Conservation (phyloP, 2,113 vertebrate species). For the Emydura subglobosa region DNA sequence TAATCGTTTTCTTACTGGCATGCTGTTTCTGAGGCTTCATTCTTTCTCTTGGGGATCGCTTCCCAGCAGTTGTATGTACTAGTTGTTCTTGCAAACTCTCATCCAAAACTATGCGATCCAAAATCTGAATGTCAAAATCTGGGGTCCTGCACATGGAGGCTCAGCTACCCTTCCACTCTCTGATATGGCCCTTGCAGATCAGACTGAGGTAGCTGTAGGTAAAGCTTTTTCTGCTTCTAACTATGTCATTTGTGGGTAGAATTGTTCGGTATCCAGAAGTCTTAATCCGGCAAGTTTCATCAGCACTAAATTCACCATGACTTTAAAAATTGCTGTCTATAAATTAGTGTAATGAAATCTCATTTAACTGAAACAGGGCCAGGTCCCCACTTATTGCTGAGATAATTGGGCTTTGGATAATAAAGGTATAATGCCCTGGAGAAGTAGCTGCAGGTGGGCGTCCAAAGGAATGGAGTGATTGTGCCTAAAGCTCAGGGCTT, state of each 20-base stretch:
- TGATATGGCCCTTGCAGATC: not conserved
- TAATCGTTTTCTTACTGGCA: rapidly evolving
- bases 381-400: not conserved
- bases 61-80: not conserved
- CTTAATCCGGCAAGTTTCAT: not conserved
- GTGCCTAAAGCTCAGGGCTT: not conserved
- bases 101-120: not conserved
- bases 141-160: not conserved
- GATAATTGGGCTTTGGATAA: not conserved
- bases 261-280: not conserved
- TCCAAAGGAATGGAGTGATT: not conserved
- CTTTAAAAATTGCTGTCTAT: not conserved
- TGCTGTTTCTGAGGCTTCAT: not conserved
- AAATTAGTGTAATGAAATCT: not conserved
- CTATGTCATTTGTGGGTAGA: not conserved
- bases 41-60: not conserved
- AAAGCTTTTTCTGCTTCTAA: not conserved
- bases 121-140: not conserved
- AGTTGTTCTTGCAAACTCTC: not conserved
- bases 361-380: not conserved
- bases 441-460: not conserved
- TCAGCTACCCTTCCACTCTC: not conserved
- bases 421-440: not conserved
- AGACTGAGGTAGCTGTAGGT: not conserved
- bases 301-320: rapidly evolving